These are phyloP conservation scores for Zosterops pallidus DNA, from an alignment of 2,113 vertebrate genomes.

Conservation along the genomic window DNA sequence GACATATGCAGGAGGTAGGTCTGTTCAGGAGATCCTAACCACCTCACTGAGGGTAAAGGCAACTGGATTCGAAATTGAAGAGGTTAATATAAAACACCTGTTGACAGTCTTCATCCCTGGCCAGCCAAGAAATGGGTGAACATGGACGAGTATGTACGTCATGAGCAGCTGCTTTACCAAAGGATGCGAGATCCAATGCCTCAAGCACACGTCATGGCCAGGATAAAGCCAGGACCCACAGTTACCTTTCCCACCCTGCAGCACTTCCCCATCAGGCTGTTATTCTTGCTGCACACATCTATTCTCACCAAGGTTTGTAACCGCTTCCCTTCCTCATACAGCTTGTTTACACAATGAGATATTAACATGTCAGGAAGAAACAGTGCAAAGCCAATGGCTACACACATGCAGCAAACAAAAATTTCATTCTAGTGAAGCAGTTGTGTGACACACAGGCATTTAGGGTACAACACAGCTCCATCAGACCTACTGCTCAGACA, in stretches of 20 bases:
- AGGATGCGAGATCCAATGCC: background rate
- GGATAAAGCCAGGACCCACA: background rate
- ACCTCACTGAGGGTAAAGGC: background rate
- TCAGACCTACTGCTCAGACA: background rate
- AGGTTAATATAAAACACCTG: background rate
- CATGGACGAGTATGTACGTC: rapidly evolving
- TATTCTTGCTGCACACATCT: background rate
- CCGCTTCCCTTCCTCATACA: background rate
- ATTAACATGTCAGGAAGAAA: background rate
- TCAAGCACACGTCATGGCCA: rapidly evolving
- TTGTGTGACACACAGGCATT: background rate
- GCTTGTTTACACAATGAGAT: background rate
- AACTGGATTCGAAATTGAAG: background rate
- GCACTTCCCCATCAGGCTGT: background rate
- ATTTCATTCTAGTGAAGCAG: background rate
- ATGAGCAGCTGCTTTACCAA: background rate
- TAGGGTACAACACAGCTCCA: background rate
- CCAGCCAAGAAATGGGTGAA: background rate
- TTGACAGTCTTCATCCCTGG: background rate
- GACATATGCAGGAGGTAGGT: background rate
- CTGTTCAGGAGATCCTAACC: background rate
- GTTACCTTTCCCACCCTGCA: background rate
- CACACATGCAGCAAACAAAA: background rate
- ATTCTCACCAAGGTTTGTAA: background rate
- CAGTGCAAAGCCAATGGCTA: background rate